phyloP scores from a whole-genome alignment of 2,797 vertebrate genomes.

The Acanthurus leucopareius region DNA sequence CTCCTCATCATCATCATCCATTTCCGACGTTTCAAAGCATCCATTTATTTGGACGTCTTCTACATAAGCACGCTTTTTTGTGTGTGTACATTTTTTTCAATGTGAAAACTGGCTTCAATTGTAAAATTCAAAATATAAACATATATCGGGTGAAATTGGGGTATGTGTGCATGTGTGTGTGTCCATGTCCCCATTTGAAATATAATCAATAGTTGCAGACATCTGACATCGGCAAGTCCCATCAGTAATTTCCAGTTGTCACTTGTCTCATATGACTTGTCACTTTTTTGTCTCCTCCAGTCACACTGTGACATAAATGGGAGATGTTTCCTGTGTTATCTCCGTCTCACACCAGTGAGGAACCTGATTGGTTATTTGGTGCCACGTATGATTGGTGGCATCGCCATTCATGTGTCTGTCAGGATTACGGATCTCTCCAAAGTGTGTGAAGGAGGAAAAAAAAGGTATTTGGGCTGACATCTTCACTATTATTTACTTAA shows the following conservation, averaged over 20 bases:
- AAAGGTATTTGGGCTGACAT: conserved; percentile 30
- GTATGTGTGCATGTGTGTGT: neutral
- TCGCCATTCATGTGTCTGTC: conserved; percentile 42
- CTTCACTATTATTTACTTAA: conserved; percentile 46
- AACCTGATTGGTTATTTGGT: conserved; percentile 69
- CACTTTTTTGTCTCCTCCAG: conserved; percentile 12
- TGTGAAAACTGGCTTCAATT: too few relatives aligned
- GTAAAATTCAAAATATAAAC: too few relatives aligned
- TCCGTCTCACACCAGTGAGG: conserved; percentile 59
- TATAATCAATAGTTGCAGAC: conserved; percentile 59
- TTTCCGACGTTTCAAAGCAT: neutral
- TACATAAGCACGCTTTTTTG: neutral
- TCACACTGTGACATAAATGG: conserved; percentile 53
- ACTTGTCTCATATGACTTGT: conserved; percentile 50
- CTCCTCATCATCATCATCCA: neutral
- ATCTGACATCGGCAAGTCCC: conserved; percentile 48
- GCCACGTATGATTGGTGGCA: conserved; percentile 47
- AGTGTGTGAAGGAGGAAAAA: neutral
- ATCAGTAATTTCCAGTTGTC: conserved; percentile 67
- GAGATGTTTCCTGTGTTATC: conserved; percentile 64
- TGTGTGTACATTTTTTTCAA: neutral
- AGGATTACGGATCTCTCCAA: conserved; percentile 39
- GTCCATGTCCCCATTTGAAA: conserved; percentile 44
- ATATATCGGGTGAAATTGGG: too few relatives aligned
- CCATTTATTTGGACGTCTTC: neutral